Evolutionary conservation across 2,888 invertebrate genomes (phyloP).

Genomic region (Seira ritae): DNA sequence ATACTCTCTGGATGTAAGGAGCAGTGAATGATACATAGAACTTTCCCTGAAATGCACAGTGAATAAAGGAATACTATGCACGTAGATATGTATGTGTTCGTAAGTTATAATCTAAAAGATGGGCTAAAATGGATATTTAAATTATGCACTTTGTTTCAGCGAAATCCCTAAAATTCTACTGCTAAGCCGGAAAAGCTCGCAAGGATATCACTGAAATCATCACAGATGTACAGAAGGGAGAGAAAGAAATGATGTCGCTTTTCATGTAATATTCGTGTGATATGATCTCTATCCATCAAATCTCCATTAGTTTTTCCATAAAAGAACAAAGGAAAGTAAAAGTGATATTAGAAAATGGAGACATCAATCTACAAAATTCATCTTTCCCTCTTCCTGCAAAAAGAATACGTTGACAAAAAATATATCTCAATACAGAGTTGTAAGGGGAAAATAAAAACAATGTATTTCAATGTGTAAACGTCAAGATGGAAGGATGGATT

Average conservation of each 20-base stretch:
- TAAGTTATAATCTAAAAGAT: no score
- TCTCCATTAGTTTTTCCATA: background rate
- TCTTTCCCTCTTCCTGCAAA: background rate
- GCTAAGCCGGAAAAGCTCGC: no score
- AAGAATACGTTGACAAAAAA: background rate
- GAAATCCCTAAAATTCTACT: no score
- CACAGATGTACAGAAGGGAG: background rate
- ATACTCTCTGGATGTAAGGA: no score
- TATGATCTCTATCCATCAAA: slow-evolving; percentile 11
- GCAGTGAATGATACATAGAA: no score
- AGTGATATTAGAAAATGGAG: slow-evolving; percentile 5
- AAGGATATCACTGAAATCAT: no score
- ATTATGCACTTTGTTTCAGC: no score
- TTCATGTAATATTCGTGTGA: background rate
- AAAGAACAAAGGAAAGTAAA: background rate
- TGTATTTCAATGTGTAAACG: background rate
- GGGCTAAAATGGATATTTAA: no score
- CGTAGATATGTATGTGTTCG: no score
- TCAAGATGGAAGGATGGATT: slow-evolving; percentile 2
- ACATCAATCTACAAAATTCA: background rate
- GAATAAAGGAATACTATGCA: no score
- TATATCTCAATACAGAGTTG: background rate
- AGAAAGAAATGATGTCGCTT: background rate
- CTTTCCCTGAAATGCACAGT: no score
- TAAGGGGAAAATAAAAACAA: background rate